Evolutionary conservation across 2,113 vertebrate genomes (phyloP), one percentile per base, ranked within the genome.

Genomic region (Diphyllodes magnificus): DNA sequence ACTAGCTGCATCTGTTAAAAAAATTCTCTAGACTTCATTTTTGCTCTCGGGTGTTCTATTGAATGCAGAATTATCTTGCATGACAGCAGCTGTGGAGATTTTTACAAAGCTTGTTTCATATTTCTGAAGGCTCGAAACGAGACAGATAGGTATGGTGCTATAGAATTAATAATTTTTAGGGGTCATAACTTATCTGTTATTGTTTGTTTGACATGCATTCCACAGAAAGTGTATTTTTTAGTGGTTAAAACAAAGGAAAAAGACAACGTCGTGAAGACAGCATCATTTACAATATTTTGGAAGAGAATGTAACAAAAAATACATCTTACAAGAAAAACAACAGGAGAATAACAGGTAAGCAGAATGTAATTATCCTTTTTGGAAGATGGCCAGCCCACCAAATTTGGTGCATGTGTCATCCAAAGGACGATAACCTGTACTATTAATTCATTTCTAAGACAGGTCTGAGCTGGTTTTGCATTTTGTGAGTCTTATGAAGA

Each of bases 331-430:
- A 82, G 66, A 72, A 81, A 84, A 93, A 40, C 78, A 95, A 57
- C 37, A 72, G 66, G 80, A 91, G 21, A 21, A 54, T 65, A 91
- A 82, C 49, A 80, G 66, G 87, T 89, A 79, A 61, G 61, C 21
- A 82, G 57, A 93, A 84, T 35, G 37, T 63, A 92, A 92, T 92
- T 93, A 89, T 40, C 40, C 25, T 39, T 82, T 84, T 72, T 92
- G 78, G 81, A 87, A 85, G 33, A 85, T 39, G 37, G 73, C 81
- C 93, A 90, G 15, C 23, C 35, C 24, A 57, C 7, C 33, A 22
- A 64, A 76, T 45, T 79, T 87, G 57, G 45, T 59, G 30, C 2
- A 6, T 77, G 10, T 54, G 51, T 68, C 35, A 81, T 87, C 44
- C n/a, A 92, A 65, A 86, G 82, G 57, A 69, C 2, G 3, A n/a